Base-by-base conservation (phyloP, 2,113 vertebrate species). In the Neodontobutis hainanensis region DNA sequence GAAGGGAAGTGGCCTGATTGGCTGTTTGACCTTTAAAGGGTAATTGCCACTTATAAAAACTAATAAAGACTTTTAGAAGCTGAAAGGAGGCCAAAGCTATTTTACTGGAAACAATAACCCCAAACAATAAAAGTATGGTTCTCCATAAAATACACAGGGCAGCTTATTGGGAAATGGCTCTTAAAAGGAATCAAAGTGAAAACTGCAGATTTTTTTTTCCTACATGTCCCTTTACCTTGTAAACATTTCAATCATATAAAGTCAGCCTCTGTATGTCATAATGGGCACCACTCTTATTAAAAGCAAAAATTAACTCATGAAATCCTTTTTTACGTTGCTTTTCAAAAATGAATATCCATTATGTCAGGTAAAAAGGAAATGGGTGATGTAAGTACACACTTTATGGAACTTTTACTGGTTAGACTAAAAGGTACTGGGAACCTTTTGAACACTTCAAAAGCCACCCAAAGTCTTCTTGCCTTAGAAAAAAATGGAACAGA, bases 21-120 rank as follows among this genome's bases (percentile, higher is more conserved):
- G 83, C 80, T 80, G 58, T 83, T 88, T 92, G 88, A 93, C 92
- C 90, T 92, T 93, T 92, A 90, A 91, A 91, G 85, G 88, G 86
- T 91, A 92, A 91, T 90, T 90, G 87, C 70, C 84, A 91, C 85
- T 89, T 90, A 91, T 84, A 84, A 87, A 87, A 88, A 85, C 65
- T 60, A 87, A 87, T 80, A 90, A 85, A 92, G 82, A 68, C 58
- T 81, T 67, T 64, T 49, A 82, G 75, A 84, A 59, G 64, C 65
- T 81, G 70, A 87, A 80, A 82, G 58, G 59, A 89, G 86, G 76
- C 72, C 65, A 81, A 70, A 68, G 59, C 61, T 49, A 63, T 77
- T 89, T 91, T 84, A 90, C 74, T 85, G 78, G 80, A 73, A 65
- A 77, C 80, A 83, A 81, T 88, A 91, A 91, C 80, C 65, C 73